Evolutionary conservation across 2,888 invertebrate species (phyloP).

Genomic region (Phaedon cochleariae): DNA sequence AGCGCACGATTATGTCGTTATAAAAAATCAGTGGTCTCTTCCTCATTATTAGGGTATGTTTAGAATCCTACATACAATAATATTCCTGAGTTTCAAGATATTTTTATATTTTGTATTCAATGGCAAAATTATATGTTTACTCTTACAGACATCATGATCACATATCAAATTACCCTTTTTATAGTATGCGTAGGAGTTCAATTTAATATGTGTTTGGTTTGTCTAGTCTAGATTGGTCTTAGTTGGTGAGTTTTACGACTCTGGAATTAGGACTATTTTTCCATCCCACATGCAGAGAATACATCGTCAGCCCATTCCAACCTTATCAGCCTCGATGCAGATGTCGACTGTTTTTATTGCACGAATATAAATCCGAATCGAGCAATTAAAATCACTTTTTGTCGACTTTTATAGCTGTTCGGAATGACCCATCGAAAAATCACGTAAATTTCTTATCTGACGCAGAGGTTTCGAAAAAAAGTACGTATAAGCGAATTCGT

Average conservation of each 20-base stretch:
- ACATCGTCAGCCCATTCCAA: slow-evolving; percentile 20
- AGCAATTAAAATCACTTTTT: slow-evolving; percentile 2
- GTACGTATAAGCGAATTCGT: not conserved
- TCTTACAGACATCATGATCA: not conserved
- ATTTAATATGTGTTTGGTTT: not conserved
- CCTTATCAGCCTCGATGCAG: slow-evolving; percentile 30
- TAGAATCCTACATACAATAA: too few relatives aligned
- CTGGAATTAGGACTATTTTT: not conserved
- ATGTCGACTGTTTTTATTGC: slow-evolving; percentile 34
- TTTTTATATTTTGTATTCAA: too few relatives aligned
- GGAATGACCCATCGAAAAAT: not conserved
- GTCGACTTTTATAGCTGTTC: not conserved
- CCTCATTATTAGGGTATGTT: too few relatives aligned
- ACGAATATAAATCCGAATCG: not conserved
- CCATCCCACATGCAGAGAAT: slow-evolving; percentile 13
- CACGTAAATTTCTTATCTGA: not conserved
- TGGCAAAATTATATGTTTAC: not conserved
- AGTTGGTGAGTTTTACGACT: not conserved
- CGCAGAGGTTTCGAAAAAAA: not conserved
- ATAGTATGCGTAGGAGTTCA: not conserved
- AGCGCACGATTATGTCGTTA: too few relatives aligned
- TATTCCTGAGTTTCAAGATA: too few relatives aligned
- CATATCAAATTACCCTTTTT: not conserved
- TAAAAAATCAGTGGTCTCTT: too few relatives aligned
- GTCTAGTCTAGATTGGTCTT: not conserved